Base-by-base conservation (phyloP, 2,113 vertebrate species). In the Bombycilla garrulus region DNA sequence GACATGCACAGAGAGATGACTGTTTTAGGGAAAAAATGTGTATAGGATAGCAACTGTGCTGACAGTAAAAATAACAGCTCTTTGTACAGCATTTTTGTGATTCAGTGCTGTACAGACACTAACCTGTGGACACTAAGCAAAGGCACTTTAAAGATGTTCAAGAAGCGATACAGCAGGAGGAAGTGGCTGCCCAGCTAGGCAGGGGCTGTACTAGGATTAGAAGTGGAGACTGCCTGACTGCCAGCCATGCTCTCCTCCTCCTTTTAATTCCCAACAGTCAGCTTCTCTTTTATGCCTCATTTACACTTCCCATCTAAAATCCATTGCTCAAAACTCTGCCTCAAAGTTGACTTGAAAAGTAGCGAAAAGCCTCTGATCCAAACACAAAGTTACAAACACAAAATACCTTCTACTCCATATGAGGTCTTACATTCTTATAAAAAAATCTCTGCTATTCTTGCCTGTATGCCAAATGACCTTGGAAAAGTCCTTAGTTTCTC, bases 21-120 rank as follows among this genome's bases (percentile, higher is more conserved):
- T 53, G 23, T 60, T 44, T 36, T 1, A 1, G 26, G 22, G 3
- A 0, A 7, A 35, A 58, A 48, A 0, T 44, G 9, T 53, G 16
- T 70, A 42, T 50, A 90, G 66, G 21, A 44, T 40, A 73, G 54
- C 58, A 95, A 25, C 40, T 76, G 13, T 79, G 22, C 48, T 87
- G 78, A 61, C 66, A 74, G 9, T 51, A 70, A 92, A 80, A 93
- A 35, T 61, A 83, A 38, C 51, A 91, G 40, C 19, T 66, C 64
- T 69, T 82, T 85, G 29, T 73, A 31, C 26, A 88, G 58, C 19
- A 33, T 77, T 88, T 92, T 80, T 72, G 9, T 50, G 71, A 58
- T 87, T 61, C 38, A 53, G 29, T 71, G 61, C 40, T 90, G 31
- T 57, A 42, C 33, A 85, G 66, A 48, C 62, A 50, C n/a, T 31